Conservation (phyloP, 2,797 vertebrate species). For the Acipenser transmontanus region DNA sequence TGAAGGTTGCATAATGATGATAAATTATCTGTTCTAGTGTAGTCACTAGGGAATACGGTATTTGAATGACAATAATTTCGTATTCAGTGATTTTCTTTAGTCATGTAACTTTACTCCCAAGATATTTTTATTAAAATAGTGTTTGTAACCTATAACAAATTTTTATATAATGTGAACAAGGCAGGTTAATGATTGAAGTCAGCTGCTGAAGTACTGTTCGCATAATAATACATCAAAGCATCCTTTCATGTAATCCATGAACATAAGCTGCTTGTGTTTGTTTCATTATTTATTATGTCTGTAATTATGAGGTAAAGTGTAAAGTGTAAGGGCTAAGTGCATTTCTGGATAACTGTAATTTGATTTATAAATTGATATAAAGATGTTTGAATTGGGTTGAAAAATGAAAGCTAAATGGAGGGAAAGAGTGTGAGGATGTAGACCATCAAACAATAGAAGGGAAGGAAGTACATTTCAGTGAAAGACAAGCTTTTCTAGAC, state of each 20-base stretch:
- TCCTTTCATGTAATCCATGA: neutral
- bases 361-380: too few species aligned
- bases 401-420: too few species aligned
- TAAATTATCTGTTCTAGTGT: neutral
- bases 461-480: too few species aligned
- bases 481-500: too few species aligned
- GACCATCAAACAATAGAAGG: too few species aligned
- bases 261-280: neutral
- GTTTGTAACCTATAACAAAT: constrained; percentile 13
- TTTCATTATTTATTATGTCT: neutral
- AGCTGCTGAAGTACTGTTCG: neutral
- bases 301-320: constrained; percentile 26
- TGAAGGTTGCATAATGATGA: too few species aligned
- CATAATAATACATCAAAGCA: neutral
- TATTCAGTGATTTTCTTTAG: neutral
- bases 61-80: constrained; percentile 1
- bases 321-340: constrained; percentile 10
- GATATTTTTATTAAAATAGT: neutral
- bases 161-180: constrained; percentile 4
- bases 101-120: neutral
- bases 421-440: too few species aligned
- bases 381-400: too few species aligned
- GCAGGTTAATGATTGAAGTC: constrained; percentile 1
- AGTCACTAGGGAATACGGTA: neutral
- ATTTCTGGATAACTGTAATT: too few species aligned